Base-by-base conservation (phyloP, 2,888 invertebrate species). In the Antheraea yamamai region DNA sequence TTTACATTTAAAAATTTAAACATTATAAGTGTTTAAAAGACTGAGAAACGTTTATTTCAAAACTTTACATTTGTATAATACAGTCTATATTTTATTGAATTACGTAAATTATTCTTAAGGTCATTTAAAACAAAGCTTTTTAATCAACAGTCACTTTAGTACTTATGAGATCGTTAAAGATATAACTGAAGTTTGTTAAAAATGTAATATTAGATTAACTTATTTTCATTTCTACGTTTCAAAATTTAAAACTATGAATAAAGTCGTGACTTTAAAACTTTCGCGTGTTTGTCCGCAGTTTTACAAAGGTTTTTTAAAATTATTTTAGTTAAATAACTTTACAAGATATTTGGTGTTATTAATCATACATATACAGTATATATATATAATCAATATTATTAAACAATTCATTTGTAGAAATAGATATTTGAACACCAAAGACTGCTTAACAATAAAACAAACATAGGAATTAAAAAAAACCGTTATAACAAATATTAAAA, bases 181-280 rank as follows among this genome's bases (percentile, higher is more conserved):
- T 70, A 70, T n/a, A 39, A 39, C 18, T 20, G 20, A 30, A 35
- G 73, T 35, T 35, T 83, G 85, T 88, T 84, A 85, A 84, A 88
- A 85, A 83, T 83, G 82, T 83, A 85, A 83, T 84, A 84, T 84
- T 84, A 79, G 52, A 79, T 76, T 81, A 79, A 80, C 81, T 81
- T 88, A 80, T 85, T 88, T 86, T 85, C 84, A 88, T 84, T 78
- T 83, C 82, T 78, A 81, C 77, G 73, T 70, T 81, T 80, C 78
- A 39, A 39, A 18, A 39, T 83, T 84, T 82, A 84, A 86, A 87
- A 87, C 85, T 87, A 86, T 84, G 82, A 81, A 81, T 80, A 79
- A 74, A 85, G 85, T 70, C 10, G 70, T 39, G 70, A n/a, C 83
- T 81, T 83, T 82, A 83, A 82, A 83, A 82, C 84, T 86, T 73